phyloP scores from a whole-genome alignment of 2,113 vertebrate species.

The Sakesphorus luctuosus region DNA sequence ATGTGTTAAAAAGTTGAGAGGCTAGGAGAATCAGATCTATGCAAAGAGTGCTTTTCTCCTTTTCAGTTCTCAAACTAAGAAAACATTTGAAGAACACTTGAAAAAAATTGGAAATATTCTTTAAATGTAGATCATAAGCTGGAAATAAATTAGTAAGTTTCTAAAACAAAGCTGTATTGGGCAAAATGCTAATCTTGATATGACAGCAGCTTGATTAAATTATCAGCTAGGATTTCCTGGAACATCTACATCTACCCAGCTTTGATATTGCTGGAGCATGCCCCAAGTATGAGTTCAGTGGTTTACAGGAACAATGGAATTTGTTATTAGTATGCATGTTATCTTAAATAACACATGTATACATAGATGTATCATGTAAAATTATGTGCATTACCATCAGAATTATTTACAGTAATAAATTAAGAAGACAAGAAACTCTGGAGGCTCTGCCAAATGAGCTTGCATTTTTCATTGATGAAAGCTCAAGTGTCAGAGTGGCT shows the following conservation, averaged over 20 bases:
- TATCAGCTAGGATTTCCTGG: neutral
- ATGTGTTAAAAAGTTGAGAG: neutral
- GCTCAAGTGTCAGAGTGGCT: neutral
- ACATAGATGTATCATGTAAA: neutral
- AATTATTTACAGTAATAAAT: neutral
- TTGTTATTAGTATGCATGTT: neutral
- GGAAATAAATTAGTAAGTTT: neutral
- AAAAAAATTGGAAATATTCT: neutral
- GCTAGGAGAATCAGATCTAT: neutral
- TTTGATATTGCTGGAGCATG: neutral
- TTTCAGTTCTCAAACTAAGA: neutral
- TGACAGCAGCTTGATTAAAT: neutral
- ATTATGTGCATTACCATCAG: neutral
- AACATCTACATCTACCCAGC: neutral
- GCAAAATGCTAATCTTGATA: neutral
- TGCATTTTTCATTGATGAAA: neutral
- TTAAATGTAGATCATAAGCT: neutral
- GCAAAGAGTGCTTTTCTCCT: neutral
- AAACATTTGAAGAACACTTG: neutral
- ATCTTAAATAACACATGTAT: neutral
- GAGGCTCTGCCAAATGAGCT: neutral
- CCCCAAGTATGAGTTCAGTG: neutral
- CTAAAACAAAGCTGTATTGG: neutral
- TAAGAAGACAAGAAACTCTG: neutral
- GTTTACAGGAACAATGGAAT: neutral